A percentile compares a stretch with the other conserved stretches of the same genome.
Conservation (phyloP, 2,888 invertebrate species). For the Aelia acuminata region DNA sequence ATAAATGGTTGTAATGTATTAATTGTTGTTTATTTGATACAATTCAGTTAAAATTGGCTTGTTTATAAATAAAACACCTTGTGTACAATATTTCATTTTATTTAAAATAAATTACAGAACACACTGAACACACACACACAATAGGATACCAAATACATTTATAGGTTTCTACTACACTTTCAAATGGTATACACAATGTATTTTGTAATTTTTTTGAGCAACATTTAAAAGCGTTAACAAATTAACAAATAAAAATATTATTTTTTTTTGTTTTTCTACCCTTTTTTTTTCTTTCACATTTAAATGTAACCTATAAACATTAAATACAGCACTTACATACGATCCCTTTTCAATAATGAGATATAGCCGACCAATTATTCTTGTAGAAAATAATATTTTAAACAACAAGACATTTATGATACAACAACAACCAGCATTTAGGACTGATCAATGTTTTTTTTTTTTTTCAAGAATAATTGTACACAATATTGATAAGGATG, state of each 20-base stretch:
- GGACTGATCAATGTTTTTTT: not conserved
- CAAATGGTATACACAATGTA: slow-evolving; percentile 64
- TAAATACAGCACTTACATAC: slow-evolving; percentile 51
- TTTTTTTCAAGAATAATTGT: slow-evolving; percentile 44
- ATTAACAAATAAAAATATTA: slow-evolving; percentile 56
- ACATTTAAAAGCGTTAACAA: slow-evolving; percentile 65
- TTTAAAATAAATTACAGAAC: slow-evolving; percentile 66
- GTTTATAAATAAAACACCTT: slow-evolving; percentile 48
- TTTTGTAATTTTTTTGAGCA: slow-evolving; percentile 64
- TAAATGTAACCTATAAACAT: slow-evolving; percentile 51
- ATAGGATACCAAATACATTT: slow-evolving; percentile 63
- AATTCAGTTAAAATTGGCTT: not conserved
- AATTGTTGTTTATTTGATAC: too few species aligned
- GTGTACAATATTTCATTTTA: slow-evolving; percentile 66
- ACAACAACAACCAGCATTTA: slow-evolving; percentile 9
- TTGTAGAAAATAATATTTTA: slow-evolving; percentile 2
- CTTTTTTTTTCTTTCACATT: not conserved
- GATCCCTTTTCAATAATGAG: slow-evolving; percentile 37
- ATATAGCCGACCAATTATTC: slow-evolving; percentile 2
- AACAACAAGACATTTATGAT: not conserved
- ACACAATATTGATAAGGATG: slow-evolving; percentile 18
- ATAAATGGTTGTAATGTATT: too few species aligned
- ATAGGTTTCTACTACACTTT: slow-evolving; percentile 58
- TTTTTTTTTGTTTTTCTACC: not conserved
- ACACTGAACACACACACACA: slow-evolving; percentile 65